A percentile compares a stretch with the other conserved stretches of the same genome.
Conservation (phyloP, 2,113 vertebrate genomes). For the Perca fluviatilis region DNA sequence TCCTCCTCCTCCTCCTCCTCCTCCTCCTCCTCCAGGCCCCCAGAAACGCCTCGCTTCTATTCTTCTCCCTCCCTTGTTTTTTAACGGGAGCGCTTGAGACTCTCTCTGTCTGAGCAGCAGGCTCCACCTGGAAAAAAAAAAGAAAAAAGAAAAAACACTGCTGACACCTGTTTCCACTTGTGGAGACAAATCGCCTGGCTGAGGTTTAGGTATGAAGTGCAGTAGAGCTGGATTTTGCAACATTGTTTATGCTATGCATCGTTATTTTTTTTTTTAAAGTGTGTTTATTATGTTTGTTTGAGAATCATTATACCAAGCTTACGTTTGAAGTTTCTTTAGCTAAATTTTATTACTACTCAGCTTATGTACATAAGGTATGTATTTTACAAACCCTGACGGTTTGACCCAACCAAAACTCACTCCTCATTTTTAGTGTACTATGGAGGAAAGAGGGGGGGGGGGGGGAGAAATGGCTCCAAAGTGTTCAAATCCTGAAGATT, state of each 20-base stretch:
- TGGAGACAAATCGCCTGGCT: conserved; percentile 17
- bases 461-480: not conserved
- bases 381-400: conserved; percentile 6
- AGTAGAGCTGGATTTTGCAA: conserved; percentile 53
- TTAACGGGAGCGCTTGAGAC: conserved; percentile 56
- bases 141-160: conserved; percentile 39
- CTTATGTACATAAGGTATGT: conserved; percentile 8
- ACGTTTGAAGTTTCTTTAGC: conserved; percentile 27
- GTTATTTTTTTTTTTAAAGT: conserved; percentile 45
- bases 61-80: conserved; percentile 29
- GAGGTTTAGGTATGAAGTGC: conserved; percentile 58
- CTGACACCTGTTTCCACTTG: conserved; percentile 40
- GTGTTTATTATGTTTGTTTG: conserved; percentile 45
- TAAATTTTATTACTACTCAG: not conserved
- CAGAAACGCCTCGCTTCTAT: conserved; percentile 35
- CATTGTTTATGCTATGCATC: conserved; percentile 76
- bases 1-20: not conserved
- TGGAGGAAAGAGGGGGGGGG: too few relatives aligned
- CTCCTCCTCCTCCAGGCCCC: conserved; percentile 5
- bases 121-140: conserved; percentile 44
- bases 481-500: not conserved
- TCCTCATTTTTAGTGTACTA: not conserved
- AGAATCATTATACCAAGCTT: conserved; percentile 33
- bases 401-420: not conserved
- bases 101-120: conserved; percentile 50